phyloP scores from a whole-genome alignment of 1,140 invertebrate genomes.

The Drosophila mauritiana region DNA sequence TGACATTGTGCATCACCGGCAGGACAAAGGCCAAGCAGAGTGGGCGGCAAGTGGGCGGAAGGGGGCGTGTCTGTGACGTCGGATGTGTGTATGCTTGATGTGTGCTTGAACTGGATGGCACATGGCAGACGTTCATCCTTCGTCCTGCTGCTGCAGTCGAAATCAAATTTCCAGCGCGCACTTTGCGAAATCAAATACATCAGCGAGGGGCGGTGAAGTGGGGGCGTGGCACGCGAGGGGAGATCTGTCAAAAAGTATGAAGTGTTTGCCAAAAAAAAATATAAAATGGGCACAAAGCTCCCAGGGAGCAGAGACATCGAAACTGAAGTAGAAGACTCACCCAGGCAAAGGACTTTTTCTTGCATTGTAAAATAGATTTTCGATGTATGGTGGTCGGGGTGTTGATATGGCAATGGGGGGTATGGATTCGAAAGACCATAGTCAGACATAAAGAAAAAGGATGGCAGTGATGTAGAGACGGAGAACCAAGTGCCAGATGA shows the following conservation, averaged over 20 bases:
- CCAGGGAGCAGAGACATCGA: constrained; percentile 38
- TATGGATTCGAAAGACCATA: constrained; percentile 15
- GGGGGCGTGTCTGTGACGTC: constrained; percentile 48
- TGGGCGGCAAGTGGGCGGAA: constrained; percentile 1
- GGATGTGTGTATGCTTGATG: constrained; percentile 27
- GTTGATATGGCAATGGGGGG: constrained; percentile 28
- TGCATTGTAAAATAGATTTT: constrained; percentile 72
- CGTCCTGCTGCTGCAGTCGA: constrained; percentile 39
- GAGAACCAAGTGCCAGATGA: constrained; percentile 71
- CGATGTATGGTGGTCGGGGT: neutral
- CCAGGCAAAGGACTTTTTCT: constrained; percentile 67
- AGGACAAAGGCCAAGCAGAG: constrained; percentile 39
- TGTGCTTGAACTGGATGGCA: constrained; percentile 12
- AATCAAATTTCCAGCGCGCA: constrained; percentile 78
- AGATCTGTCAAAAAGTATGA: constrained; percentile 57
- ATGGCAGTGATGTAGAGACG: constrained; percentile 1
- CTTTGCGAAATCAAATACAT: constrained; percentile 78
- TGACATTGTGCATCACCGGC: constrained; percentile 44
- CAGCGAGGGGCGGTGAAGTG: constrained; percentile 11
- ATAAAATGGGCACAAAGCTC: constrained; percentile 60
- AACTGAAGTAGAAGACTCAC: constrained; percentile 46
- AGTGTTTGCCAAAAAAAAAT: constrained; percentile 76
- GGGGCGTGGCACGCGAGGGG: constrained; percentile 5
- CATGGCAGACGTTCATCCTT: constrained; percentile 25
- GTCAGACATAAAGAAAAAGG: constrained; percentile 24